Evolutionary conservation across 2,888 invertebrate species (phyloP).

Genomic region (Lasiommata megera): DNA sequence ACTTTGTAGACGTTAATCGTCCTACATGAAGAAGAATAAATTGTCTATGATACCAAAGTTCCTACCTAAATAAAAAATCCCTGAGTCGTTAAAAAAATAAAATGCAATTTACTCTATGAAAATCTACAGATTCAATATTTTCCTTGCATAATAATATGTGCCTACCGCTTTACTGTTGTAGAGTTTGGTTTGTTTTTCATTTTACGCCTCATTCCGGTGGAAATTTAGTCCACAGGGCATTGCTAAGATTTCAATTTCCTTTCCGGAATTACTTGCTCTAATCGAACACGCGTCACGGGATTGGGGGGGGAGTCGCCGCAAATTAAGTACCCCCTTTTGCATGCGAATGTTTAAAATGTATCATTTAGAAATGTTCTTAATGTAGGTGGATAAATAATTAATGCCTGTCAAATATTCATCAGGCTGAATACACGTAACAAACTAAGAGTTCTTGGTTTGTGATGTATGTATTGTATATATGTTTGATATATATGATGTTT

Average conservation of each 20-base stretch:
- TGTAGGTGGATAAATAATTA: slow-evolving; percentile 53
- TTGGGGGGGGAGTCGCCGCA: slow-evolving; percentile 61
- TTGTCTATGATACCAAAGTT: too few species aligned
- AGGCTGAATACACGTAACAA: background rate
- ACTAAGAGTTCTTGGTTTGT: too few species aligned
- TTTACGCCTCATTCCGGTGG: slow-evolving; percentile 58
- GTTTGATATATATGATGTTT: too few species aligned
- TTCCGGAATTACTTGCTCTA: slow-evolving; percentile 79
- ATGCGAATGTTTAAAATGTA: slow-evolving; percentile 75
- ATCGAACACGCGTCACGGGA: slow-evolving; percentile 79
- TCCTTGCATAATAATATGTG: background rate
- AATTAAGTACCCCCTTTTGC: slow-evolving; percentile 67
- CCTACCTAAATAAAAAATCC: too few species aligned
- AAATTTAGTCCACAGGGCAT: slow-evolving; percentile 75
- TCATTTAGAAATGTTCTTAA: slow-evolving; percentile 62
- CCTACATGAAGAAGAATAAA: too few species aligned
- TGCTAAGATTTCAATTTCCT: slow-evolving; percentile 82
- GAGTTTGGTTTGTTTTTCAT: slow-evolving; percentile 60
- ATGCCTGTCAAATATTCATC: slow-evolving; percentile 54
- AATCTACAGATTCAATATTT: background rate
- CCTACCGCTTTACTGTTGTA: background rate
- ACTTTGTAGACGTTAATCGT: too few species aligned
- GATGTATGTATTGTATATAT: too few species aligned
- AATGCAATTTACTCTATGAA: background rate
- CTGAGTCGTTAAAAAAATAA: too few species aligned